Conservation (phyloP, 2,797 vertebrate genomes). For the Lerista edwardsae region DNA sequence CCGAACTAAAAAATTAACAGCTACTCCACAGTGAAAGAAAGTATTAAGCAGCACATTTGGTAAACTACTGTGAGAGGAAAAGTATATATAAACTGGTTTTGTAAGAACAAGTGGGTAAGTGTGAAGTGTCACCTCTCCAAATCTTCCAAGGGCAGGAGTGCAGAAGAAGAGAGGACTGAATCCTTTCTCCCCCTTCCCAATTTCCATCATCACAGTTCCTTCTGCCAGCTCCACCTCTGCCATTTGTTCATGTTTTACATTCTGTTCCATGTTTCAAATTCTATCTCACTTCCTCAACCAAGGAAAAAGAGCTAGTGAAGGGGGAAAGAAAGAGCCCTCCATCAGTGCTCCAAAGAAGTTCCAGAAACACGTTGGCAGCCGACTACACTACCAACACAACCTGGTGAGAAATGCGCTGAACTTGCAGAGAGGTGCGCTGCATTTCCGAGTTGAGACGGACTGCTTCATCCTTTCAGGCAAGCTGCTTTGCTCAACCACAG, state of each 20-base stretch:
- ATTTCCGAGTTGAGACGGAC: background rate
- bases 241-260: background rate
- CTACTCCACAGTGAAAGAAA: constrained; percentile 23
- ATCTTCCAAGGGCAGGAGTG: background rate
- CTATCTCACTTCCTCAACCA: background rate
- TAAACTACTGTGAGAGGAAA: background rate
- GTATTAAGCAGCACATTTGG: background rate
- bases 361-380: background rate
- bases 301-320: background rate
- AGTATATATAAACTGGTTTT: background rate
- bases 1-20: background rate
- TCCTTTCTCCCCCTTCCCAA: background rate
- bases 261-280: background rate
- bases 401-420: too few relatives aligned
- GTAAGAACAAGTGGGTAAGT: background rate
- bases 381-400: background rate
- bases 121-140: background rate
- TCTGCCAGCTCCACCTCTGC: background rate
- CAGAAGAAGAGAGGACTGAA: background rate
- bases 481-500: too few relatives aligned
- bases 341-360: background rate
- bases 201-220: too few relatives aligned
- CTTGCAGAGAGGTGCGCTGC: background rate
- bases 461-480: too few relatives aligned
- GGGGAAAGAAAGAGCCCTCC: background rate